phyloP scores from a whole-genome alignment of 2,113 vertebrate species.

The Agelaius phoeniceus region DNA sequence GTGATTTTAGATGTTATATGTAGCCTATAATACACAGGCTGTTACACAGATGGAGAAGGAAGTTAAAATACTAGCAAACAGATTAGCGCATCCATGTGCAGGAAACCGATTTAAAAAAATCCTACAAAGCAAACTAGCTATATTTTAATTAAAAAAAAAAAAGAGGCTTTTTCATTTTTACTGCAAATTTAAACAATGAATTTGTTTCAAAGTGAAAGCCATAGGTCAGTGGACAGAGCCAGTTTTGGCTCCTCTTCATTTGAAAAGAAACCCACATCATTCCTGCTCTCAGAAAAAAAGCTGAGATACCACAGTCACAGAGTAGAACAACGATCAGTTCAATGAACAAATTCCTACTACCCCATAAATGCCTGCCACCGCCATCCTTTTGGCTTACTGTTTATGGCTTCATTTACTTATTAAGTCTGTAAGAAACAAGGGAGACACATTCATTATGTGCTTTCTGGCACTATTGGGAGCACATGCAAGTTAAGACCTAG shows the following conservation, averaged over 20 bases:
- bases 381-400: conserved; percentile 48
- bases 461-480: conserved; percentile 46
- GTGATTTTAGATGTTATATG: conserved; percentile 50
- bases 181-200: background rate
- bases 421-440: conserved; percentile 58
- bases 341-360: conserved; percentile 49
- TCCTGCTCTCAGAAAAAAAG: conserved; percentile 5
- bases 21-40: conserved; percentile 32
- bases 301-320: background rate
- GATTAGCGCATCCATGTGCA: background rate
- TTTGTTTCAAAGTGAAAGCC: background rate
- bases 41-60: conserved; percentile 49
- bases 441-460: conserved; percentile 51
- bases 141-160: background rate
- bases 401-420: conserved; percentile 52
- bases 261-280: background rate
- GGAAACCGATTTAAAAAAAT: background rate
- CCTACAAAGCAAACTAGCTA: background rate
- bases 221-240: background rate
- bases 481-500: conserved; percentile 28
- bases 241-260: background rate
- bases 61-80: background rate
- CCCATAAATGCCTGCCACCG: conserved; percentile 55
- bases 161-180: background rate
- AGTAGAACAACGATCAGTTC: conserved; percentile 21